Conservation (phyloP, 2,113 vertebrate species). For the rabbit (Oryctolagus cuniculus) region mOryCun1.1 NC_091439.1:66227001-66227500, state of each 20-base stretch:
- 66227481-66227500: conserved; percentile 19
- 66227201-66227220: neutral
- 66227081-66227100: conserved; percentile 92
- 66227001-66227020: conserved; percentile 89
- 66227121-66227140: conserved; percentile 89
- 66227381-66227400: neutral
- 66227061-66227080: conserved; percentile 91
- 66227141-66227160: conserved; percentile 51
- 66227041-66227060: conserved; percentile 86
- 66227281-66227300: neutral
- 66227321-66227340: neutral
- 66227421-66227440: conserved; percentile 14
- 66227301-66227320: neutral
- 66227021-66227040: conserved; percentile 87
- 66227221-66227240: neutral
- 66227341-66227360: conserved; percentile 9
- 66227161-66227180: neutral
- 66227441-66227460: neutral
- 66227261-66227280: neutral
- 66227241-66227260: conserved; percentile 26
- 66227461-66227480: neutral
- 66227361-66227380: neutral
- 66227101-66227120: conserved; percentile 91
- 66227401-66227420: neutral
- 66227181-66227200: neutral